Base-by-base conservation (phyloP, 2,888 invertebrate species). In the Elgonia sp. region DNA sequence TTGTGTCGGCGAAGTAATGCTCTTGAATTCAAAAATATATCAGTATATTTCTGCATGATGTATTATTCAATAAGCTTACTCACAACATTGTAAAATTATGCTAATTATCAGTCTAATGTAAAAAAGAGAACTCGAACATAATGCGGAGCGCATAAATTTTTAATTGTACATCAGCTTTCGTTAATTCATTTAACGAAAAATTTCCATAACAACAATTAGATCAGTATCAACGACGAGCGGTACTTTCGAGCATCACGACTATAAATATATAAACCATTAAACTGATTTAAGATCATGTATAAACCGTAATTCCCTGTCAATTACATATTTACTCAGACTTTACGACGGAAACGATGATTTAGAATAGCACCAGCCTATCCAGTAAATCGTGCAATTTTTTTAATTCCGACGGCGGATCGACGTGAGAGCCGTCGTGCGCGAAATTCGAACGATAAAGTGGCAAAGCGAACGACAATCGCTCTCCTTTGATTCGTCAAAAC, bases 401-500 rank as follows among this genome's bases (percentile, higher is more conserved):
- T 80, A 12, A 57, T 55, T 76, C 73, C 67, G 62, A 6, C 10
- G 14, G 16, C 37, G 46, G 69, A 75, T 67, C 73, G 60, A 63
- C 79, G 53, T 65, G 79, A 53, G 55, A 67, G 50, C 29, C 65
- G 16, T 70, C 18, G 63, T 62, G 53, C 60, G 60, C 80, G 40
- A 87, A 84, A 81, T 86, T 83, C 76, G 80, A 86, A 80, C 83
- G 76, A 75, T 76, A 75, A 73, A 83, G 81, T 70, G 70, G 86
- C 79, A 88, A 89, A 86, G 84, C 62, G 72, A 85, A 87, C 85
- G 85, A 88, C 87, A 83, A 85, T 89, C 88, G 91, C 91, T 92
- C 91, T 92, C 91, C 91, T 91, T 90, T 91, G 93, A 94, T 94
- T 92, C 93, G 93, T 93, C 93, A 93, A 92, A 92, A 92, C 94